Conservation (phyloP, 1,140 invertebrate genomes). For the Agrilus planipennis region DNA sequence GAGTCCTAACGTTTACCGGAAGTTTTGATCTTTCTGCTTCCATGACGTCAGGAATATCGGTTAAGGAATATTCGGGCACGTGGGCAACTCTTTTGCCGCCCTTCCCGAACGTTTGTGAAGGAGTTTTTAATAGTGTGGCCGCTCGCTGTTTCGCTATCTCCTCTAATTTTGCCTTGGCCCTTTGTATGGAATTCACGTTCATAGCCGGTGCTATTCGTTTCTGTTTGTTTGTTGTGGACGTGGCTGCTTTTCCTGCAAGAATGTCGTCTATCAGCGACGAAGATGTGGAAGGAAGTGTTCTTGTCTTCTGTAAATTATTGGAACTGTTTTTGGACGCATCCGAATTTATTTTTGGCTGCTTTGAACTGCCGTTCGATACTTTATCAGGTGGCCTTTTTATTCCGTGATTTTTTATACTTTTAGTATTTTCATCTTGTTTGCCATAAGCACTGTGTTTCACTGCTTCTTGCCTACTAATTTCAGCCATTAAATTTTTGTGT, state of each 20-base stretch:
- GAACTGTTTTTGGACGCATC: background rate
- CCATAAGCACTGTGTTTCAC: background rate
- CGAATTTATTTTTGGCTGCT: too few species aligned
- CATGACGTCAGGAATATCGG: conserved; percentile 42
- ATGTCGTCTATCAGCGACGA: conserved; percentile 23
- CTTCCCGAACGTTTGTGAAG: conserved; percentile 50
- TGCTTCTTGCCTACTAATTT: conserved; percentile 15
- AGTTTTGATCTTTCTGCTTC: conserved; percentile 69
- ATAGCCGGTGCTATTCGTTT: conserved; percentile 48
- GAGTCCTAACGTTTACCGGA: conserved; percentile 67
- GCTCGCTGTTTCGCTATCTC: conserved; percentile 31
- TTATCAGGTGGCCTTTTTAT: too few species aligned
- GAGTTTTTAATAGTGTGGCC: conserved; percentile 38
- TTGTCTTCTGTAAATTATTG: too few species aligned
- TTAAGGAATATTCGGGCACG: conserved; percentile 36
- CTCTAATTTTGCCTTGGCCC: conserved; percentile 44
- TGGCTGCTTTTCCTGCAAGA: conserved; percentile 19
- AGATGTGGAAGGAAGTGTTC: background rate
- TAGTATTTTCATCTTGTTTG: conserved; percentile 1
- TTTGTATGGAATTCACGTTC: conserved; percentile 44
- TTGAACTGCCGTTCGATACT: too few species aligned
- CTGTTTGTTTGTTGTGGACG: conserved; percentile 15
- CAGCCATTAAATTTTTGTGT: conserved; percentile 24
- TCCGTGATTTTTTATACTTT: background rate
- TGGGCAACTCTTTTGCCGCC: conserved; percentile 56